Base-by-base conservation (phyloP, 2,888 invertebrate species). In the Zeuzera pyrina region DNA sequence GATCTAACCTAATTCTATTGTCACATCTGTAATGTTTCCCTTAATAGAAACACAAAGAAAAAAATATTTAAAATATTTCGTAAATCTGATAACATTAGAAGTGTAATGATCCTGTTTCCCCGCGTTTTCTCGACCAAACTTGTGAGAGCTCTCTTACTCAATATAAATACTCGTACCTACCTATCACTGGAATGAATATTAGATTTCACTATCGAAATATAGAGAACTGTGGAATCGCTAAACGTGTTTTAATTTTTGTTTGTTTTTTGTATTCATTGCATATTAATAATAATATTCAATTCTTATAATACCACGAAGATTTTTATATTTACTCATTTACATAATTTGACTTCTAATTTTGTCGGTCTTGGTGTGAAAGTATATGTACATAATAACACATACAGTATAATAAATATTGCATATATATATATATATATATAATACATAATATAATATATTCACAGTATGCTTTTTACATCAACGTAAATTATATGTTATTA, bases 131-230 rank as follows among this genome's bases (percentile, higher is more conserved):
- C 52, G 33, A 45, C 39, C 49, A 50, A 36, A 5, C 36, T 36
- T 35, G 29, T 26, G 33, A 52, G 51, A 53, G 53, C 48, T 61
- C n/a, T n/a, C 52, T 49, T 43, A 52, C 52, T 60, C 61, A 61
- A 66, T 63, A 63, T 61, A 69, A 71, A 68, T 69, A n/a, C n/a
- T n/a, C n/a, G n/a, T n/a, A 65, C 57, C 58, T 64, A 61, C 49
- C 57, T 62, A 63, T 62, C 62, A 66, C 49, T 52, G 60, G 64
- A 71, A 72, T 70, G 67, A 70, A 71, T 74, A 73, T 74, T 70
- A 70, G 61, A 73, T 73, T 71, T 69, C 63, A 68, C 60, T 69
- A 67, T 54, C 34, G 39, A 38, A 52, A 68, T 55, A 63, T 33
- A 29, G 47, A 52, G 59, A 60, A 35, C 42, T 34, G 30, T 52